These are phyloP conservation scores for Hippocampus barbouri DNA, from an alignment of 2,113 vertebrate genomes.

Conservation along the genomic window DNA sequence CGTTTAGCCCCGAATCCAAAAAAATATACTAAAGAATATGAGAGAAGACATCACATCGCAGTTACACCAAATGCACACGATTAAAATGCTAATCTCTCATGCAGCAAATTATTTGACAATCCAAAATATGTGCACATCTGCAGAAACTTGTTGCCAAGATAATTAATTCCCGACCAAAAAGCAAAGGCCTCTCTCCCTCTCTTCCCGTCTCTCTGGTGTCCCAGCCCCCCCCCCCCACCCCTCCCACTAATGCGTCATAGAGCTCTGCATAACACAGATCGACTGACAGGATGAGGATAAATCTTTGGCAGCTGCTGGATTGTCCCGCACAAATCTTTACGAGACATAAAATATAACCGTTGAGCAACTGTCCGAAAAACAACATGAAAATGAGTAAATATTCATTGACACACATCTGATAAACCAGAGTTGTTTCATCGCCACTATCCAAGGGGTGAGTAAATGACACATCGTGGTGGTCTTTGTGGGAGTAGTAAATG, in stretches of 20 bases:
- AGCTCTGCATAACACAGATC: slow-evolving; percentile 2
- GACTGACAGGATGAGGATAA: slow-evolving; percentile 6
- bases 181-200: not conserved
- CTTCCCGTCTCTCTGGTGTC: not conserved
- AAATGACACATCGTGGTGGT: slow-evolving; percentile 33
- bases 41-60: not conserved
- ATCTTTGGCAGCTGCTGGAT: not conserved
- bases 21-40: not conserved
- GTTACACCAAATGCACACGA: not conserved
- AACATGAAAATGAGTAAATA: slow-evolving; percentile 6
- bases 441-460: slow-evolving; percentile 9
- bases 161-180: not conserved
- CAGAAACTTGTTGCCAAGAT: slow-evolving; percentile 13
- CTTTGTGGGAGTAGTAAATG: slow-evolving; percentile 45
- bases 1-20: not conserved
- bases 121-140: slow-evolving; percentile 8
- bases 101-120: not conserved
- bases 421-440: not conserved
- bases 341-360: not conserved
- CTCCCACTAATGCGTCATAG: not conserved
- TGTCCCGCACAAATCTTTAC: not conserved
- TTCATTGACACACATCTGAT: not conserved
- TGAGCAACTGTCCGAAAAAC: not conserved
- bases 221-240: not conserved
- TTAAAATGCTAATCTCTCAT: not conserved